Percentiles rank a stretch among this genome's conserved stretches.
These are phyloP conservation scores for Montipora efflorescens DNA, from an alignment of 64 coral and sea anemone genomes.

Conservation along the genomic window DNA sequence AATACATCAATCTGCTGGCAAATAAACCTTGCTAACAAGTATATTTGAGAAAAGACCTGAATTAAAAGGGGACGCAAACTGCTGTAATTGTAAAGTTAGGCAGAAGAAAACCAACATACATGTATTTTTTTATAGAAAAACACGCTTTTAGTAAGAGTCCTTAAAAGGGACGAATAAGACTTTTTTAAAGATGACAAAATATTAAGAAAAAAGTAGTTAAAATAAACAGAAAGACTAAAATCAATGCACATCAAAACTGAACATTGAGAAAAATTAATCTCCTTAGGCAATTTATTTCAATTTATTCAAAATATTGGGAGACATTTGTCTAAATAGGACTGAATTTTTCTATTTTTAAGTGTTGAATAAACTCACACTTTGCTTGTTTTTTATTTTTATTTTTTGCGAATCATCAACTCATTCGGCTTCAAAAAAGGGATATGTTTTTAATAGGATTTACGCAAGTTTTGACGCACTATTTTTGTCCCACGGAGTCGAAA, in stretches of 20 bases:
- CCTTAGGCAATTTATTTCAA: neutral
- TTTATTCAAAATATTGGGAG: neutral
- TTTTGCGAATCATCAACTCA: too few relatives aligned
- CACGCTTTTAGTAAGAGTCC: too few relatives aligned
- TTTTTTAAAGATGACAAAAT: neutral
- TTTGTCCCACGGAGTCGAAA: too few relatives aligned
- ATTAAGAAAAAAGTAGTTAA: neutral
- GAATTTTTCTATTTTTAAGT: neutral
- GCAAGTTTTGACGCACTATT: too few relatives aligned
- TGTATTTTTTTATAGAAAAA: too few relatives aligned
- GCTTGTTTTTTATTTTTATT: too few relatives aligned
- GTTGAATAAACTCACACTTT: too few relatives aligned
- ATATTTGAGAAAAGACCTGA: neutral
- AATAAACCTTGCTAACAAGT: neutral
- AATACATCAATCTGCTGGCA: neutral
- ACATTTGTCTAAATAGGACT: neutral
- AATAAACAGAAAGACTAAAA: neutral
- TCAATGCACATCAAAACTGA: neutral
- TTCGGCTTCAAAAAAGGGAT: too few relatives aligned
- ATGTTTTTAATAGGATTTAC: too few relatives aligned
- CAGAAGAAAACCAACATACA: neutral
- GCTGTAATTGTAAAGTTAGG: neutral
- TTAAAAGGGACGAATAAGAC: neutral
- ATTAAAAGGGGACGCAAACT: neutral
- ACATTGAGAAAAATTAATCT: neutral